Base-by-base conservation (phyloP, 1,140 invertebrate species). In the Brachionus sp. region DNA sequence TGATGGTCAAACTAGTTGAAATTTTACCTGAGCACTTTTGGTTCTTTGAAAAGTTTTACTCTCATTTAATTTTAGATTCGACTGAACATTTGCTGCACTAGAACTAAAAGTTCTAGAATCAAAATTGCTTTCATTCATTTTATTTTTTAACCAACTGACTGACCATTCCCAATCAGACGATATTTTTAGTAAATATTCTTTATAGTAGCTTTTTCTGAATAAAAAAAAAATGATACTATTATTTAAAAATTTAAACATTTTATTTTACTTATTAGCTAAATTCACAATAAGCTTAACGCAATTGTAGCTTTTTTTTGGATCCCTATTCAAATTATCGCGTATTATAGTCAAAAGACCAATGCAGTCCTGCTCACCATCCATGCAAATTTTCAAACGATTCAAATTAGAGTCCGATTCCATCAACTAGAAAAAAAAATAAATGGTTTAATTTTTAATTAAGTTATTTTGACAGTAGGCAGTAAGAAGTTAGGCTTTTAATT, bases 41-140 rank as follows among this genome's bases (percentile, higher is more conserved):
- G 90, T 90, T 83, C 90, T 85, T 84, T 90, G 90, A 86, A 91
- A 91, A 35, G 88, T 89, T 84, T 89, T 90, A 84, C 90, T 90
- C 85, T 90, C 90, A 86, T 90, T 90, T 16, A 89, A 89, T 39
- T 87, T 70, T 70, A 29, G 6, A 66, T 53, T 87, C 86, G 77
- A 37, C 33, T 29, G 13, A 33, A 66, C n/a, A 53, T 87, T 86
- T 12, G 85, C 70, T 4, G 86, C 88, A 68, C 86, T 88, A 89
- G 85, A 84, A 44, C 35, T 77, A 12, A 78, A 64, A 62, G 7
- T 44, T 23, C 5, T 37, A 25, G 37, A 37, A 35, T 77, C 25
- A 35, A 35, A 44, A 62, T 53, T 62, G n/a, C 13, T 39, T 42
- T 33, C 29, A 75, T 75, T 62, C 82, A 88, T 88, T 87, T 89